A percentile compares a stretch with the other conserved stretches of the same genome.
Conservation (phyloP, 2,888 invertebrate genomes). For the Ligdia adustata region DNA sequence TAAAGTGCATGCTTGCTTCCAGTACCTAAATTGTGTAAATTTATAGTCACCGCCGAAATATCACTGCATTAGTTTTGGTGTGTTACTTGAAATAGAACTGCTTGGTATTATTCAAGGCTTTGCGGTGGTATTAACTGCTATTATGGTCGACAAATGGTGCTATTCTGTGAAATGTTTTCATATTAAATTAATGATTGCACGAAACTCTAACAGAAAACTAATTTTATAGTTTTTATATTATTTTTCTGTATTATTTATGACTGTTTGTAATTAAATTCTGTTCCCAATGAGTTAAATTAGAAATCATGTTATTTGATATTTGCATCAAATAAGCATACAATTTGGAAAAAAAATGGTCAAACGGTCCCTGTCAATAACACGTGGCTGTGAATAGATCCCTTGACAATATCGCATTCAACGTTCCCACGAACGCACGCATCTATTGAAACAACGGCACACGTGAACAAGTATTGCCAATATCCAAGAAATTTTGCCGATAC, state of each 20-base stretch:
- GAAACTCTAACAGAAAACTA: too few species aligned
- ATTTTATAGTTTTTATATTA: too few species aligned
- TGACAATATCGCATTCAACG: conserved; percentile 22
- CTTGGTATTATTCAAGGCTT: conserved; percentile 23
- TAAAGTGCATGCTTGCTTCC: conserved; percentile 57
- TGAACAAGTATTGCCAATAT: conserved; percentile 81
- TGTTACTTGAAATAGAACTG: conserved; percentile 34
- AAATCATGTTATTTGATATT: too few species aligned
- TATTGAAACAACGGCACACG: conserved; percentile 77
- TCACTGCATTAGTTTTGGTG: conserved; percentile 42
- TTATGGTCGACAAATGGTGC: neutral
- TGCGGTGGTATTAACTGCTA: conserved; percentile 15
- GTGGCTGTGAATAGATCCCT: conserved; percentile 31
- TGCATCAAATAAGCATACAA: too few species aligned
- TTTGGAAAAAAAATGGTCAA: conserved; percentile 18
- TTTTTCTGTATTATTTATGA: too few species aligned
- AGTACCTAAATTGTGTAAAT: conserved; percentile 44
- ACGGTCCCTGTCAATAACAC: conserved; percentile 29
- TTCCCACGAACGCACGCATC: conserved; percentile 49
- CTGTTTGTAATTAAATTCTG: too few species aligned
- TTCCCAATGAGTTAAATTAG: too few species aligned
- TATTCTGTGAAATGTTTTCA: neutral
- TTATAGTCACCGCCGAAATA: conserved; percentile 48
- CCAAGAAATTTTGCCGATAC: conserved; percentile 78
- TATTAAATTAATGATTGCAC: neutral